Evolutionary conservation across 2,797 vertebrate genomes (phyloP).

Genomic region (Xyrichtys novacula): DNA sequence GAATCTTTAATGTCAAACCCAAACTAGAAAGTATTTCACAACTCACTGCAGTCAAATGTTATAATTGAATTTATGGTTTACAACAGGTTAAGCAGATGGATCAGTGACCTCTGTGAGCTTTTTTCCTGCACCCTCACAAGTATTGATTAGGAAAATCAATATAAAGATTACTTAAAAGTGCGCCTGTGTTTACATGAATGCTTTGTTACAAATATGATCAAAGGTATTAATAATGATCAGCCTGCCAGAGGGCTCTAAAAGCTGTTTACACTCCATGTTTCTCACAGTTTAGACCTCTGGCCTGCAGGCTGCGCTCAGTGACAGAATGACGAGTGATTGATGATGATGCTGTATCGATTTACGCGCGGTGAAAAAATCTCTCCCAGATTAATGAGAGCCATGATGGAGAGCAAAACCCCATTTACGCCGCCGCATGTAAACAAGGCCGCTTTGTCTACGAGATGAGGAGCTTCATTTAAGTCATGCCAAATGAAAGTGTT

Average conservation of each 20-base stretch:
- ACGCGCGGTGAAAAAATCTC: slow-evolving; percentile 48
- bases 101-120: background rate
- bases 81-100: background rate
- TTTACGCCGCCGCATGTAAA: slow-evolving; percentile 49
- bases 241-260: slow-evolving; percentile 13
- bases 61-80: background rate
- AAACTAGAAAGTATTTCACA: background rate
- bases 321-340: slow-evolving; percentile 64
- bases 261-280: slow-evolving; percentile 17
- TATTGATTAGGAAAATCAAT: background rate
- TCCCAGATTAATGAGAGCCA: slow-evolving; percentile 68
- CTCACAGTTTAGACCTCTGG: slow-evolving; percentile 51
- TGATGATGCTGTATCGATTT: slow-evolving; percentile 67
- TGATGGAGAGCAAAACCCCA: slow-evolving; percentile 54
- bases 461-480: slow-evolving; percentile 56
- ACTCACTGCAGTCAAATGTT: background rate
- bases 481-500: slow-evolving; percentile 43
- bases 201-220: background rate
- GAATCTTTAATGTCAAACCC: background rate
- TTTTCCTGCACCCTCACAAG: background rate
- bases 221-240: background rate
- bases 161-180: background rate
- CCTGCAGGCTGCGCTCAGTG: slow-evolving; percentile 43
- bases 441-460: slow-evolving; percentile 53
- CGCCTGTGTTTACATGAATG: background rate